A percentile compares a stretch with the other conserved stretches of the same genome.
Conservation (phyloP, 2,888 invertebrate genomes). For the Polylopha cassiicola region DNA sequence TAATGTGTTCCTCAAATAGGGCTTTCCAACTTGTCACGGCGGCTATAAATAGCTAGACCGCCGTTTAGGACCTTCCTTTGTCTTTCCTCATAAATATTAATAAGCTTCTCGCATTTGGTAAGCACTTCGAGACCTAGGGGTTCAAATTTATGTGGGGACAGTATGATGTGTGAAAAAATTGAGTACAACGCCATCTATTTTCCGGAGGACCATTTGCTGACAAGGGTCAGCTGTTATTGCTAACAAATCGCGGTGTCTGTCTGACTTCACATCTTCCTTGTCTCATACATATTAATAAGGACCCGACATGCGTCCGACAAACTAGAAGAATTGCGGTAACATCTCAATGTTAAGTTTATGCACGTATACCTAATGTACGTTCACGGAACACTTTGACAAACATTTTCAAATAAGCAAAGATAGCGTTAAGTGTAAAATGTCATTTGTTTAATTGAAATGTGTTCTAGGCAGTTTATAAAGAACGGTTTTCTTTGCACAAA, state of each 20-base stretch:
- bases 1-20: slow-evolving; percentile 10
- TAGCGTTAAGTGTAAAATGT: too few relatives aligned
- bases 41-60: slow-evolving; percentile 20
- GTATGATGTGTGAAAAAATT: slow-evolving; percentile 47
- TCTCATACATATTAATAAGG: slow-evolving; percentile 60
- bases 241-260: slow-evolving; percentile 35
- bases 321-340: slow-evolving; percentile 35
- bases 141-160: slow-evolving; percentile 54
- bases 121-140: slow-evolving; percentile 50
- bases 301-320: slow-evolving; percentile 31
- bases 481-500: too few relatives aligned
- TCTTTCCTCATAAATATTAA: slow-evolving; percentile 52
- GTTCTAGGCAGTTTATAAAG: too few relatives aligned
- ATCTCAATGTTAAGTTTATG: slow-evolving; percentile 37
- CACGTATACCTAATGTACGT: slow-evolving; percentile 23
- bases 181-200: slow-evolving; percentile 52
- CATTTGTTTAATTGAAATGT: too few relatives aligned
- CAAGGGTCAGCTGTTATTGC: slow-evolving; percentile 59
- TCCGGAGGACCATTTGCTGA: slow-evolving; percentile 53
- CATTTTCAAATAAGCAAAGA: too few relatives aligned
- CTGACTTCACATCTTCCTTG: slow-evolving; percentile 43
- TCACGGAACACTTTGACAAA: too few relatives aligned
- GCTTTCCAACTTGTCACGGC: slow-evolving; percentile 12
- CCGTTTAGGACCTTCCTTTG: slow-evolving; percentile 17
- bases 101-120: slow-evolving; percentile 39